Base-by-base conservation (phyloP, 2,797 vertebrate species). In the Nasua narica region DNA sequence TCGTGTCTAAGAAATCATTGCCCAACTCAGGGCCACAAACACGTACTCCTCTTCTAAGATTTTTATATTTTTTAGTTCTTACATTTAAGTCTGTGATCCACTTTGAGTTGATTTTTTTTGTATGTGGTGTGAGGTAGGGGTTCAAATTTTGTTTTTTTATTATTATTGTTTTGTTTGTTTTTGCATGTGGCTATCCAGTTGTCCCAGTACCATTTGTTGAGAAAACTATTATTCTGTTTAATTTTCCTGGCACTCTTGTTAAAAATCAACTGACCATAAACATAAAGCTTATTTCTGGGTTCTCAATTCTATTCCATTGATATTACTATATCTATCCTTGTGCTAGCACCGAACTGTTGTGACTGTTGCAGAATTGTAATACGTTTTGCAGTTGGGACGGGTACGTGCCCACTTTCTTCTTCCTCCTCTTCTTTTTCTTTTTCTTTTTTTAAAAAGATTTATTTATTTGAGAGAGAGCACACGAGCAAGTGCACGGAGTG, bases 41-140 rank as follows among this genome's bases (percentile, higher is more conserved):
- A 60, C 8, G 2, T 35, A 35, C 9, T 72, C 9, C 40, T 74
- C 14, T 95, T 70, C 27, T 48, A 77, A 93, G 54, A 46, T 40
- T 87, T 89, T 90, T 35, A 78, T 62, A 50, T 18, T 86, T 86
- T 90, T 92, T 87, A 69, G 35, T 46, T 83, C 50, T 94, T 87
- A 77, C 19, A 72, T 85, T 96, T 96, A 35, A 19, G 27, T 92
- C 9, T 85, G 15, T 25, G 50, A 18, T 56, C 37, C 23, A 69
- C 92, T 85, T 81, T 81, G 52, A 84, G 58, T 62, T 94, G 78
- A 60, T 89, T 90, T 89, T 94, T 94, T 92, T 94, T 92, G 13
- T 60, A 70, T 76, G 62, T 87, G n/a, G 27, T 76, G 3, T 93
- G 46, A 87, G 69, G 29, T 6, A 92, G 60, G 56, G 43, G 14